Percentiles rank a stretch among this genome's conserved stretches.
phyloP scores from a whole-genome alignment of 2,888 invertebrate species.

The Eulithis prunata region DNA sequence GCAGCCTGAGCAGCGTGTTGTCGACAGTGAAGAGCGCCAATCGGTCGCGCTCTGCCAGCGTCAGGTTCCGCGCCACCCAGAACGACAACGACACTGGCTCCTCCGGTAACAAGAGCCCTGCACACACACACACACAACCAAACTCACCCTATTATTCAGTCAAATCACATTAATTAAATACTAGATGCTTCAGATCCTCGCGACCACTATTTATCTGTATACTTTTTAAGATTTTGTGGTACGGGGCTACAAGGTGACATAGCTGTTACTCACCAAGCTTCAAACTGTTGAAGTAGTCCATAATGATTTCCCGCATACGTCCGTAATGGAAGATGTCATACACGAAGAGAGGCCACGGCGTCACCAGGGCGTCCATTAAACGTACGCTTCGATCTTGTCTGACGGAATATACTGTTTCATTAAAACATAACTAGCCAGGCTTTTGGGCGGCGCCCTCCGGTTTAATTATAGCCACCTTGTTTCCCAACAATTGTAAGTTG shows the following conservation, averaged over 20 bases:
- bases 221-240: too few relatives aligned
- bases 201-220: too few relatives aligned
- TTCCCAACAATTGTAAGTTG: too few relatives aligned
- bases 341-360: slow-evolving; percentile 77
- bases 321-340: slow-evolving; percentile 69
- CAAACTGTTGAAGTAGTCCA: slow-evolving; percentile 58
- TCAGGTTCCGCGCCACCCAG: slow-evolving; percentile 77
- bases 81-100: slow-evolving; percentile 76
- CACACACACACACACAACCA: background rate
- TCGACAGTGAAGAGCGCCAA: slow-evolving; percentile 68
- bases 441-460: too few relatives aligned
- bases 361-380: slow-evolving; percentile 64
- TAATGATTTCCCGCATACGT: slow-evolving; percentile 59
- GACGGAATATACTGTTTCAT: slow-evolving; percentile 6
- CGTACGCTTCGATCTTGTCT: slow-evolving; percentile 52
- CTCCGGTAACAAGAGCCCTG: slow-evolving; percentile 60
- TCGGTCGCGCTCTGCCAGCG: slow-evolving; percentile 66
- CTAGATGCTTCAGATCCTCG: too few relatives aligned
- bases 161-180: too few relatives aligned
- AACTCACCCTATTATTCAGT: too few relatives aligned
- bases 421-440: too few relatives aligned
- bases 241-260: too few relatives aligned
- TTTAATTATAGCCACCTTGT: too few relatives aligned
- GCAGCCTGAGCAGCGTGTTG: slow-evolving; percentile 71
- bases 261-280: slow-evolving; percentile 48